Percentiles rank a stretch among this genome's conserved stretches.
Conservation (phyloP, 1,140 invertebrate genomes). For the Pectinophora gossypiella region DNA sequence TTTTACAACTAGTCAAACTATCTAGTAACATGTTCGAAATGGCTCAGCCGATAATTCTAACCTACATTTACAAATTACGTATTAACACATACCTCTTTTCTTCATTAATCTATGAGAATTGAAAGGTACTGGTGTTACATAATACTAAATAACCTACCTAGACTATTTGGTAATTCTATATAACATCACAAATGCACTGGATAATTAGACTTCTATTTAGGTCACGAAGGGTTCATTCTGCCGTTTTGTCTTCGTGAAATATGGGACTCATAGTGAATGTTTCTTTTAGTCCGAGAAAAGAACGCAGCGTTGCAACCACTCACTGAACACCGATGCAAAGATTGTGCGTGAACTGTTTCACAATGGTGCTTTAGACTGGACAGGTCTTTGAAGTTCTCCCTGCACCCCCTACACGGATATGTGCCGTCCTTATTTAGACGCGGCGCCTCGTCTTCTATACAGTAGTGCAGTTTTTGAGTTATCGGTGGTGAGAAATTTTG, state of each 20-base stretch:
- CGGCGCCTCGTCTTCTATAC: slow-evolving; percentile 76
- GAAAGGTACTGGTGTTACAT: slow-evolving; percentile 45
- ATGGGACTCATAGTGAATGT: slow-evolving; percentile 79
- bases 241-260: slow-evolving; percentile 56
- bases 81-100: slow-evolving; percentile 3
- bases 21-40: neutral
- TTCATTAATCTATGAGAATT: slow-evolving; percentile 37
- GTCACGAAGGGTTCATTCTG: slow-evolving; percentile 48
- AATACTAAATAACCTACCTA: slow-evolving; percentile 24
- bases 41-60: neutral
- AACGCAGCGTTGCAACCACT: slow-evolving; percentile 83
- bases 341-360: slow-evolving; percentile 78
- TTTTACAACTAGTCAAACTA: neutral
- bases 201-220: slow-evolving; percentile 20
- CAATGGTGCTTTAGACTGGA: slow-evolving; percentile 79
- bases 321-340: slow-evolving; percentile 81
- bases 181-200: slow-evolving; percentile 64
- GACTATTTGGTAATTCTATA: slow-evolving; percentile 42
- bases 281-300: slow-evolving; percentile 81
- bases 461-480: slow-evolving; percentile 61
- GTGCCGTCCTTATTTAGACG: slow-evolving; percentile 78
- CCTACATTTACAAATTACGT: neutral
- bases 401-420: slow-evolving; percentile 81
- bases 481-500: slow-evolving; percentile 48
- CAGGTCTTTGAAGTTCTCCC: slow-evolving; percentile 77